Conservation (phyloP, 2,797 vertebrate species). For the Poecilia gillii region DNA sequence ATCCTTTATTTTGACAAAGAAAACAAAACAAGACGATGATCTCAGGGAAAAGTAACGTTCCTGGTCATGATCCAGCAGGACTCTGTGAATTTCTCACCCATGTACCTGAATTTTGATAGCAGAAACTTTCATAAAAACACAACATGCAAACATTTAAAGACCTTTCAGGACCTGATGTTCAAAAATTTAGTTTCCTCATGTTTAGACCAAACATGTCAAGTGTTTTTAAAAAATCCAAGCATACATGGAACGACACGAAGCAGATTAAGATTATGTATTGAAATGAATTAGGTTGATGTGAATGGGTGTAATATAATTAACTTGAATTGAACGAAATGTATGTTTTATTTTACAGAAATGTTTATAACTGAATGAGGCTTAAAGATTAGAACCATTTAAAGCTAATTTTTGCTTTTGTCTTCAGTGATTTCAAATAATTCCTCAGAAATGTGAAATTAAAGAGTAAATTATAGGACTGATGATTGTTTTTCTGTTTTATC, state of each 20-base stretch:
- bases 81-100: neutral
- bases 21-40: neutral
- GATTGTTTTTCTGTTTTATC: neutral
- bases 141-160: neutral
- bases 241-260: neutral
- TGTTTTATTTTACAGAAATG: neutral
- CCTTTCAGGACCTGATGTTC: neutral
- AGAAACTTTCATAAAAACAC: neutral
- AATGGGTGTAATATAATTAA: neutral
- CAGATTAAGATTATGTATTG: neutral
- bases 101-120: neutral
- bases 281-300: neutral
- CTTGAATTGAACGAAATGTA: neutral
- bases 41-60: neutral
- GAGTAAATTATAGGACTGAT: neutral
- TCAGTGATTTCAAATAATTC: neutral
- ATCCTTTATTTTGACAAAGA: neutral
- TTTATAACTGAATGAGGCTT: neutral
- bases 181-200: neutral
- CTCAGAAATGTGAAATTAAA: neutral
- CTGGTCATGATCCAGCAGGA: neutral
- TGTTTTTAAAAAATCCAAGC: neutral
- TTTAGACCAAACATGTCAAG: neutral
- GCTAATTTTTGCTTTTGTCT: neutral
- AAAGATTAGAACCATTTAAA: neutral